Evolutionary conservation across 2,888 invertebrate species (phyloP).

Genomic region (Nebria salina): DNA sequence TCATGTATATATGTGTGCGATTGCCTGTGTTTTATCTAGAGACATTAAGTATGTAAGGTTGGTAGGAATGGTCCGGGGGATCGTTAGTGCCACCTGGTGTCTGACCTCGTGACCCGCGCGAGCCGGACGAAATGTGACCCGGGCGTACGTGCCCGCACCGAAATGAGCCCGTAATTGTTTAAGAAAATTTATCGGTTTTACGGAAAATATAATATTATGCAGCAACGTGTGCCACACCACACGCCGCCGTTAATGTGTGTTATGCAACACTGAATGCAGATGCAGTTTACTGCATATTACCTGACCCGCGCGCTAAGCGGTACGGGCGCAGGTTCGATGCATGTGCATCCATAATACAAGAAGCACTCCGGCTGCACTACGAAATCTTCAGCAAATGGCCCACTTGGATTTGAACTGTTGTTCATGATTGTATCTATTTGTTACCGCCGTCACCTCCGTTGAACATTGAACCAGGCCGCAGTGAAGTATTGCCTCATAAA

Average conservation of each 20-base stretch:
- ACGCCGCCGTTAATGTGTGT: not conserved
- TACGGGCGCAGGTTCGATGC: not conserved
- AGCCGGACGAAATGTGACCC: not conserved
- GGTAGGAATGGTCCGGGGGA: not conserved
- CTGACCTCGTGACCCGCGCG: conserved; percentile 1
- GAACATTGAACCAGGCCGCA: not conserved
- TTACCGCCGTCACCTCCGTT: too few species aligned
- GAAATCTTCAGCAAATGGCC: not conserved
- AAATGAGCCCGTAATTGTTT: conserved; percentile 1
- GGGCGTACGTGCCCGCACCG: not conserved
- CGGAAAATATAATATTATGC: conserved; percentile 1
- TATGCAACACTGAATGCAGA: not conserved
- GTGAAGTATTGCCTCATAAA: not conserved
- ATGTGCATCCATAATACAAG: too few species aligned
- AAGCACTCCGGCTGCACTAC: too few species aligned
- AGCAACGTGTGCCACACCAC: not conserved
- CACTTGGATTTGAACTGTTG: not conserved
- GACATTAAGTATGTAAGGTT: conserved; percentile 1
- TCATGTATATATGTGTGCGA: not conserved
- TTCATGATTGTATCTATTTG: not conserved
- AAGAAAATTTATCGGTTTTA: conserved; percentile 1
- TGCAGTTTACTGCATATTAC: not conserved
- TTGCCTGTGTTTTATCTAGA: not conserved
- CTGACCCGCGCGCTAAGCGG: not conserved
- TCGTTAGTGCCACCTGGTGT: not conserved